Conservation (phyloP, 2,113 vertebrate genomes). For the Oncorhynchus tshawytscha region DNA sequence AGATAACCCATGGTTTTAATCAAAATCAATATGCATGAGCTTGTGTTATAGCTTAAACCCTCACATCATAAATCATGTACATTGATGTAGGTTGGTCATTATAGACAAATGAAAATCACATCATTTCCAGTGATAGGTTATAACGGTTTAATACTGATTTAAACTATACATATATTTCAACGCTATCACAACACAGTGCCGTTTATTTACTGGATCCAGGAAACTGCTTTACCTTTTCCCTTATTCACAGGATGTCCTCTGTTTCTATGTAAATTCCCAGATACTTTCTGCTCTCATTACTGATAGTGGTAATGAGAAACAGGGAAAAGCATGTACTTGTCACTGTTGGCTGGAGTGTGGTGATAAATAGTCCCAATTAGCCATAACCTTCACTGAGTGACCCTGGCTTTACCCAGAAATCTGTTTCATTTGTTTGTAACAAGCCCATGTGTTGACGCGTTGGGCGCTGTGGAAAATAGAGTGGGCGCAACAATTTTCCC, state of each 20-base stretch:
- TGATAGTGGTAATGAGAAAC: conserved; percentile 72
- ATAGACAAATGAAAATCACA: too few relatives aligned
- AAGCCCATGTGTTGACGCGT: conserved; percentile 18
- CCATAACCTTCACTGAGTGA: conserved; percentile 66
- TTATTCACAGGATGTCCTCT: not conserved
- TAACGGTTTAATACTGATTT: too few relatives aligned
- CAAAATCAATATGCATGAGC: too few relatives aligned
- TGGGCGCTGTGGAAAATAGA: not conserved
- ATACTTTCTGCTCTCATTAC: conserved; percentile 54
- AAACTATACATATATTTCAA: too few relatives aligned
- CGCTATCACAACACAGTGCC: too few relatives aligned
- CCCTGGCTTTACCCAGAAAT: conserved; percentile 44
- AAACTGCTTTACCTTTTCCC: not conserved
- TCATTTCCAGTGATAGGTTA: too few relatives aligned
- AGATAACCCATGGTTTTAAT: too few relatives aligned
- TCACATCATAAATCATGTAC: too few relatives aligned
- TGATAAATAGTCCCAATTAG: conserved; percentile 75
- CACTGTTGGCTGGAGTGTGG: conserved; percentile 56
- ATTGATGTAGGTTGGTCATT: too few relatives aligned
- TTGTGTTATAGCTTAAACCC: too few relatives aligned
- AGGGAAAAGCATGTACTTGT: conserved; percentile 69
- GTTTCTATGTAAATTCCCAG: conserved; percentile 57
- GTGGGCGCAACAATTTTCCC: not conserved
- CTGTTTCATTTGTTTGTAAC: conserved; percentile 49
- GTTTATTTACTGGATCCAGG: too few relatives aligned